Evolutionary conservation across 1,140 invertebrate genomes (phyloP).

Genomic region (Palaemon carinicauda): DNA sequence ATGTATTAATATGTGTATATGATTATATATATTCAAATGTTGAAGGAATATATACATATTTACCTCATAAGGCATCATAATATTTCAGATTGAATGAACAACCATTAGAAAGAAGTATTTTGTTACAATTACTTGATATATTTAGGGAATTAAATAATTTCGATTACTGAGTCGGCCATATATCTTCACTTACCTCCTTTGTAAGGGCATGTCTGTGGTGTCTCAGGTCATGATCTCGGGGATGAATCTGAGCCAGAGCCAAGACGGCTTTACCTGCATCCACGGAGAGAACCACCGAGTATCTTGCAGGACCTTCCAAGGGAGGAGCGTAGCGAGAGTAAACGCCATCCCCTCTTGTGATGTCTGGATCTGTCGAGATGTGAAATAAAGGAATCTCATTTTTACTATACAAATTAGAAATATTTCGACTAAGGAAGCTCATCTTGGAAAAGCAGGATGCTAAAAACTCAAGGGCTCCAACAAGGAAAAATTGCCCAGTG

Average conservation of each 20-base stretch:
- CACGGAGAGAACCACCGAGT: slow-evolving; percentile 54
- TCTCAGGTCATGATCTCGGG: slow-evolving; percentile 15
- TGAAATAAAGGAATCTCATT: background rate
- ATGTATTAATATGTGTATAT: no score
- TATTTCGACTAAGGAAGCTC: no score
- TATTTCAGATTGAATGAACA: no score
- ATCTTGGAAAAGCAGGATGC: no score
- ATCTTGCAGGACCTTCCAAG: slow-evolving; percentile 55
- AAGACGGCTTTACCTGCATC: slow-evolving; percentile 52
- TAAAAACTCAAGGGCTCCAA: no score
- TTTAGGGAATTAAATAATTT: no score
- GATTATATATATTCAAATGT: no score
- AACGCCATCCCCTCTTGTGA: slow-evolving; percentile 73
- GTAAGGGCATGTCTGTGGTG: slow-evolving; percentile 42
- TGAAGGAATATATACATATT: no score
- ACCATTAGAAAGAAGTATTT: background rate
- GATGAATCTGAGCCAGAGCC: slow-evolving; percentile 39
- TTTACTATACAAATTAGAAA: no score
- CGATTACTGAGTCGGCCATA: background rate
- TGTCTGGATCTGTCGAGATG: slow-evolving; percentile 70
- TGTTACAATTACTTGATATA: background rate
- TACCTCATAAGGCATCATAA: no score
- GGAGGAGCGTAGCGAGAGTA: slow-evolving; percentile 71
- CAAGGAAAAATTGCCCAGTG: no score
- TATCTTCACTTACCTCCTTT: slow-evolving; percentile 22